phyloP scores from a whole-genome alignment of 1,140 invertebrate species.

The Fopius arisanus region DNA sequence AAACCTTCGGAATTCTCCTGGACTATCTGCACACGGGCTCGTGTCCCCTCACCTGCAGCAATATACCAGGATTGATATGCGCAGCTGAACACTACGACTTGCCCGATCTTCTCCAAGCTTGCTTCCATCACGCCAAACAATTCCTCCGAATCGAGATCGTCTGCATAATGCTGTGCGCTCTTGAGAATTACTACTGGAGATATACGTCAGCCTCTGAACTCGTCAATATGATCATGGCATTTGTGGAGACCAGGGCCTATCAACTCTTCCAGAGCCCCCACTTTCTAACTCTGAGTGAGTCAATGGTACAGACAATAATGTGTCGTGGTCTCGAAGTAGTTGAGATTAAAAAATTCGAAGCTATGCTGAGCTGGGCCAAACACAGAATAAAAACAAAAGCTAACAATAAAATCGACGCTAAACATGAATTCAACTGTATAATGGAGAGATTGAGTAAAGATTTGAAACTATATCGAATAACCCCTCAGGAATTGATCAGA shows the following conservation, averaged over 20 bases:
- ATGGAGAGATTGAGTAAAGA: slow-evolving; percentile 90
- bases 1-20: slow-evolving; percentile 88
- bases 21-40: slow-evolving; percentile 93
- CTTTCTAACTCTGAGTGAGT: slow-evolving; percentile 88
- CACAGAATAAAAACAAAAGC: slow-evolving; percentile 79
- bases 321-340: slow-evolving; percentile 83
- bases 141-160: slow-evolving; percentile 91
- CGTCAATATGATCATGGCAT: slow-evolving; percentile 93
- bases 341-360: slow-evolving; percentile 93
- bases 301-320: slow-evolving; percentile 96
- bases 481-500: slow-evolving; percentile 91
- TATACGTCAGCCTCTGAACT: slow-evolving; percentile 93
- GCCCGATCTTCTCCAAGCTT: slow-evolving; percentile 90
- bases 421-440: slow-evolving; percentile 89
- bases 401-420: slow-evolving; percentile 78
- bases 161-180: slow-evolving; percentile 88
- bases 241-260: slow-evolving; percentile 85
- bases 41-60: slow-evolving; percentile 89
- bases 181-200: slow-evolving; percentile 95
- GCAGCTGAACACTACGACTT: slow-evolving; percentile 94
- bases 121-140: slow-evolving; percentile 95
- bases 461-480: slow-evolving; percentile 89
- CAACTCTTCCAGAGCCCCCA: slow-evolving; percentile 84
- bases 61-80: slow-evolving; percentile 91
- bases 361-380: slow-evolving; percentile 89